phyloP scores from a whole-genome alignment of 2,113 vertebrate genomes.

The Columba livia region DNA sequence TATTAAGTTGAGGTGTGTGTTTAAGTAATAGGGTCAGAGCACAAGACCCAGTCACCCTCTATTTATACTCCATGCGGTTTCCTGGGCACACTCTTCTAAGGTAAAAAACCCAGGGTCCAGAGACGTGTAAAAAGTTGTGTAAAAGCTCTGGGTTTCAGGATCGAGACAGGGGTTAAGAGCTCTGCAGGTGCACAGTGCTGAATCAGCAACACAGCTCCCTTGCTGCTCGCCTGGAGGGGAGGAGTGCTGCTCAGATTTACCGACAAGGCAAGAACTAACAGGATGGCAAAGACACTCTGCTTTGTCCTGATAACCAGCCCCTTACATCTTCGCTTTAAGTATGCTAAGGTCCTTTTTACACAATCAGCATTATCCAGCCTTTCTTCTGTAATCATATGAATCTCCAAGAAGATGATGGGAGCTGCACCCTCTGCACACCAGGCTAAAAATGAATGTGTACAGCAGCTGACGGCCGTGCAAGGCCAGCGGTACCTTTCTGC shows the following conservation, averaged over 20 bases:
- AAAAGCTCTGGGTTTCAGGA: background rate
- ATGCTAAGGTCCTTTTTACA: background rate
- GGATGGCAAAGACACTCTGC: background rate
- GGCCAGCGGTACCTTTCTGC: background rate
- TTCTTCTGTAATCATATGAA: background rate
- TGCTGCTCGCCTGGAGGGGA: background rate
- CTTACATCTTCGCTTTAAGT: background rate
- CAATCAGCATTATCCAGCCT: background rate
- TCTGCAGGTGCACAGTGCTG: background rate
- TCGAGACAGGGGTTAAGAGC: background rate
- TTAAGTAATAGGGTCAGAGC: background rate
- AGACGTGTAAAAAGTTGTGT: background rate
- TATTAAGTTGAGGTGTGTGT: background rate
- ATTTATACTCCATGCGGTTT: background rate
- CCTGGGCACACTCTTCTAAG: background rate
- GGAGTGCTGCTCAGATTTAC: background rate
- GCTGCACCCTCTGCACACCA: background rate
- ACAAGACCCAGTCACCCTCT: background rate
- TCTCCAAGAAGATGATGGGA: background rate
- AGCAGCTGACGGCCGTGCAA: background rate
- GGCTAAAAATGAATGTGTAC: background rate
- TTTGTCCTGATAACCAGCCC: background rate
- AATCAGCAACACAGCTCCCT: background rate
- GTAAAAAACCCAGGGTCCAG: background rate
- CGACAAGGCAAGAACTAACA: background rate